phyloP scores from a whole-genome alignment of 2,113 vertebrate genomes.

The Limanda limanda region DNA sequence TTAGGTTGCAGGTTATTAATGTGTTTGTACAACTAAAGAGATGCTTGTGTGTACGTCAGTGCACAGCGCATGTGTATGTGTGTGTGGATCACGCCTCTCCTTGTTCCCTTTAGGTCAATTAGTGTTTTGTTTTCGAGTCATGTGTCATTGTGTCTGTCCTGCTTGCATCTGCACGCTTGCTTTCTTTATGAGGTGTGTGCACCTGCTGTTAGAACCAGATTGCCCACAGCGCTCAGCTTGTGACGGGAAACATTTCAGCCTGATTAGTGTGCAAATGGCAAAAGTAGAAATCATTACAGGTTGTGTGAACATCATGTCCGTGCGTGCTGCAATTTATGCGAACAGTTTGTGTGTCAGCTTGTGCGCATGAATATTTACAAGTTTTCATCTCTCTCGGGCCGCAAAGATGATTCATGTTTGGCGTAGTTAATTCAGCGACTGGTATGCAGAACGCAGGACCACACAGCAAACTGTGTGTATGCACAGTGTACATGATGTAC shows the following conservation, averaged over 20 bases:
- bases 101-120: not conserved
- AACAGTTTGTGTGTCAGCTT: slow-evolving; percentile 1
- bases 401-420: slow-evolving; percentile 7
- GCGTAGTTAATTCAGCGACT: not conserved
- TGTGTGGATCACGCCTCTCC: not conserved
- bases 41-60: not conserved
- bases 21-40: not conserved
- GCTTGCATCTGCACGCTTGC: not conserved
- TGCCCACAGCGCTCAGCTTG: not conserved
- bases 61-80: not conserved
- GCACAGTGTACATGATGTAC: not conserved
- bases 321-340: not conserved
- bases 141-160: not conserved
- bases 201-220: slow-evolving; percentile 26
- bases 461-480: not conserved
- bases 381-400: not conserved
- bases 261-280: slow-evolving; percentile 22
- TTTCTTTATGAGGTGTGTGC: not conserved
- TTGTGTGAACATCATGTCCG: not conserved
- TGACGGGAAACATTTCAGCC: slow-evolving; percentile 7
- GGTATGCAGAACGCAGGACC: slow-evolving; percentile 4
- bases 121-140: not conserved
- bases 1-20: not conserved
- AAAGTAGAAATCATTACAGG: slow-evolving; percentile 8
- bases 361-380: slow-evolving; percentile 13